phyloP scores from a whole-genome alignment of 2,888 invertebrate genomes.

The Amphipyra tragopoginis region DNA sequence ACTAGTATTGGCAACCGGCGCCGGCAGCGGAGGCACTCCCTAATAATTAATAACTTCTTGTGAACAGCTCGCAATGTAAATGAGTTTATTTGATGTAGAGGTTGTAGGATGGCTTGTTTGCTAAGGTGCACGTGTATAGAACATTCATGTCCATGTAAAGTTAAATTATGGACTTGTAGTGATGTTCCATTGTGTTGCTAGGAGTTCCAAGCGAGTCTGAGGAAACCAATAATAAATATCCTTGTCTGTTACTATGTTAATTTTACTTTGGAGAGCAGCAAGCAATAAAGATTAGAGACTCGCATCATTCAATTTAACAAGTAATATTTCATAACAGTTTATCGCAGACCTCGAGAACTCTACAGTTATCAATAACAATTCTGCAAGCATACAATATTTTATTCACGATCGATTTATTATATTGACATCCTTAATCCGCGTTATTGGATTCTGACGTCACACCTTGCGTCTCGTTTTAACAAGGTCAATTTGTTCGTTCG shows the following conservation, averaged over 20 bases:
- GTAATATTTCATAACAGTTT: constrained; percentile 34
- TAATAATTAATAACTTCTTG: background rate
- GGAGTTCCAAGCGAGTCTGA: no score
- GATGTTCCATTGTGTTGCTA: no score
- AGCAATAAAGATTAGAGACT: constrained; percentile 20
- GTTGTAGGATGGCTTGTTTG: no score
- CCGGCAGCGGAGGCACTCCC: no score
- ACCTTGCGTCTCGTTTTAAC: constrained; percentile 65
- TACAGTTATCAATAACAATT: constrained; percentile 22
- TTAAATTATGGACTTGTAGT: no score
- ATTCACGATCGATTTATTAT: constrained; percentile 35
- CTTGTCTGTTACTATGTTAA: constrained; percentile 10
- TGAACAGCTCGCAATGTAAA: background rate
- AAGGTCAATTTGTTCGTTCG: constrained; percentile 46
- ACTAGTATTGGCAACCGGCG: no score
- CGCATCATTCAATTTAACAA: constrained; percentile 37
- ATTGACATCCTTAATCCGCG: constrained; percentile 56
- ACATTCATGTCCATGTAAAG: no score
- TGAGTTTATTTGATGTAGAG: no score
- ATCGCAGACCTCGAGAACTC: constrained; percentile 24
- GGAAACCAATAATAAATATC: constrained; percentile 1
- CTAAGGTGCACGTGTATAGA: no score
- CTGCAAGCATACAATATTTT: constrained; percentile 27
- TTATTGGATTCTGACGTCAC: constrained; percentile 67
- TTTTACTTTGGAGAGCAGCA: constrained; percentile 10